These are phyloP conservation scores for Acromyrmex heyeri DNA, from an alignment of 1,140 invertebrate genomes.

Conservation along the genomic window DNA sequence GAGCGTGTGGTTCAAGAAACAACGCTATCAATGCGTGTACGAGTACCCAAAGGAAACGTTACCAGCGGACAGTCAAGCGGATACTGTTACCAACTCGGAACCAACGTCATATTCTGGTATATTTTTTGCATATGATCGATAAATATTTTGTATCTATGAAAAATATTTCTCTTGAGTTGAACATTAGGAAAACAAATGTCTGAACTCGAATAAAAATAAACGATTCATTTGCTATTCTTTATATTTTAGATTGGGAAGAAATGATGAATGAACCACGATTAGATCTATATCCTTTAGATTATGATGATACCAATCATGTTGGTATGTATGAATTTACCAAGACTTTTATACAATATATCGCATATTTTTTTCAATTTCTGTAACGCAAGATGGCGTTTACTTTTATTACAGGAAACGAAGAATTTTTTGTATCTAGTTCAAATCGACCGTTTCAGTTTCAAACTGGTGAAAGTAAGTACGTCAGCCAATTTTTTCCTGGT, in stretches of 20 bases:
- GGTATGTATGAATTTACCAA: constrained; percentile 70
- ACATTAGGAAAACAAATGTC: background rate
- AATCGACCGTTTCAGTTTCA: constrained; percentile 90
- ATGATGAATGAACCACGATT: constrained; percentile 83
- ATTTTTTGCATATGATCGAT: background rate
- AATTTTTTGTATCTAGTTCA: constrained; percentile 91
- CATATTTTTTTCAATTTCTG: background rate
- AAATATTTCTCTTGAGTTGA: background rate
- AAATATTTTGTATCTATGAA: background rate
- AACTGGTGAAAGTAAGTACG: constrained; percentile 87
- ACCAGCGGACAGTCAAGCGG: constrained; percentile 76
- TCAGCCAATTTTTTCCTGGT: constrained; percentile 92
- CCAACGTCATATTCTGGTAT: constrained; percentile 83
- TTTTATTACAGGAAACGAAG: constrained; percentile 86
- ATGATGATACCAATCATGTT: constrained; percentile 81
- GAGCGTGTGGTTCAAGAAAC: constrained; percentile 93
- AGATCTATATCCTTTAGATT: constrained; percentile 83
- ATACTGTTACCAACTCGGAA: constrained; percentile 80
- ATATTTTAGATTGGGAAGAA: constrained; percentile 83
- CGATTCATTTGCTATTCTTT: constrained; percentile 20
- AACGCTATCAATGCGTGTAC: constrained; percentile 93
- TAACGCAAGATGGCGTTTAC: background rate
- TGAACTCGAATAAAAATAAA: background rate
- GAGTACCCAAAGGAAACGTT: constrained; percentile 92
- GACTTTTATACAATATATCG: background rate